A percentile compares a stretch with the other conserved stretches of the same genome.
Conservation (phyloP, 2,113 vertebrate species). For the Pseudopodoces humilis region DNA sequence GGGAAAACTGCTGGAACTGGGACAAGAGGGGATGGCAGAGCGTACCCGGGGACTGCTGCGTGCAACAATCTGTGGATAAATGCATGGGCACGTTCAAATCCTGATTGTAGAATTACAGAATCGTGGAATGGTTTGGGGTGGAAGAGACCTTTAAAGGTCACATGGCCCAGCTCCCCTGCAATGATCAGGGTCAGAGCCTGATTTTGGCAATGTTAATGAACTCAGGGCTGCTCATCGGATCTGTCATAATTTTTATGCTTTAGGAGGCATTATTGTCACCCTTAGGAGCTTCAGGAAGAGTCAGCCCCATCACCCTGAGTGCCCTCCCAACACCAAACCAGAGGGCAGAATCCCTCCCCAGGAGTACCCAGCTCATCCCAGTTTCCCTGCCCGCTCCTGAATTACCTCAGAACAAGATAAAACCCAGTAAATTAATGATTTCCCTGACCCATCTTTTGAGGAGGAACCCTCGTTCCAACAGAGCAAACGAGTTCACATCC, state of each 20-base stretch:
- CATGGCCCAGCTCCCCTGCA: background rate
- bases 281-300: background rate
- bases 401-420: background rate
- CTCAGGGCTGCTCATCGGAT: background rate
- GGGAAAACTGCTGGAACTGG: background rate
- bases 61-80: background rate
- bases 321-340: background rate
- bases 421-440: fast-evolving
- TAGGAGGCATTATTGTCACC: background rate
- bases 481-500: background rate
- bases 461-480: background rate
- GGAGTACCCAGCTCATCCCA: background rate
- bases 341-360: background rate
- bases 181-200: background rate
- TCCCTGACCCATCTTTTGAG: background rate
- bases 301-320: background rate
- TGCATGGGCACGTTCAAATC: fast-evolving
- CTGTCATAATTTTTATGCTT: background rate
- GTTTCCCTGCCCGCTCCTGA: background rate
- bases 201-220: background rate
- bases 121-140: background rate
- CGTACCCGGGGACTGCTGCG: background rate
- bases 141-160: background rate
- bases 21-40: background rate
- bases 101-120: background rate